Conservation (phyloP, 2,797 vertebrate species). For the Taenioides sp. region DNA sequence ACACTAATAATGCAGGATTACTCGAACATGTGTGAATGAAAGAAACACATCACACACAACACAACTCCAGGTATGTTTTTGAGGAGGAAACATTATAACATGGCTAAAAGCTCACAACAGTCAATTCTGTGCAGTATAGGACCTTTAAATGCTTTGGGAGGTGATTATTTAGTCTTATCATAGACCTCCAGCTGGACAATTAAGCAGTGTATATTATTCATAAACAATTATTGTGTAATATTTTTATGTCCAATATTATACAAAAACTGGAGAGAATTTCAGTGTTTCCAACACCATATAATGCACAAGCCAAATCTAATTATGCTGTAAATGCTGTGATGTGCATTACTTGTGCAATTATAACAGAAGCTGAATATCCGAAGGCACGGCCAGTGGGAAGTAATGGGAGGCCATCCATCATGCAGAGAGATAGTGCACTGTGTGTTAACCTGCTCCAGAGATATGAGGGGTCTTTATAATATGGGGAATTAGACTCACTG, state of each 20-base stretch:
- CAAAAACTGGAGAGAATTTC: not conserved
- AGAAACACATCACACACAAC: too few relatives aligned
- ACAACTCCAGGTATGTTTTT: too few relatives aligned
- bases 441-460: slow-evolving; percentile 15
- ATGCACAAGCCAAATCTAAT: slow-evolving; percentile 5
- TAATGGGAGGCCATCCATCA: slow-evolving; percentile 48
- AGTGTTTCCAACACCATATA: not conserved
- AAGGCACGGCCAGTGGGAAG: slow-evolving; percentile 26
- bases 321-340: slow-evolving; percentile 29
- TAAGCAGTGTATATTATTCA: not conserved
- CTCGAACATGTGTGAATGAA: too few relatives aligned
- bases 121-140: too few relatives aligned
- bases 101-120: too few relatives aligned
- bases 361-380: slow-evolving; percentile 31
- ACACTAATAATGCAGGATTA: too few relatives aligned
- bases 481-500: not conserved
- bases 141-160: too few relatives aligned
- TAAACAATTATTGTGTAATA: not conserved
- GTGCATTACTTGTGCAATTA: slow-evolving; percentile 29
- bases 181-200: too few relatives aligned
- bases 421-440: slow-evolving; percentile 17
- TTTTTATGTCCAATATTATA: not conserved
- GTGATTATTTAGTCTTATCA: too few relatives aligned
- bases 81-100: too few relatives aligned
- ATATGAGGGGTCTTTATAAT: slow-evolving; percentile 12